These are phyloP conservation scores for Meriones psammophilus DNA, from an alignment of 2,797 vertebrate genomes.

Conservation along the genomic window DNA sequence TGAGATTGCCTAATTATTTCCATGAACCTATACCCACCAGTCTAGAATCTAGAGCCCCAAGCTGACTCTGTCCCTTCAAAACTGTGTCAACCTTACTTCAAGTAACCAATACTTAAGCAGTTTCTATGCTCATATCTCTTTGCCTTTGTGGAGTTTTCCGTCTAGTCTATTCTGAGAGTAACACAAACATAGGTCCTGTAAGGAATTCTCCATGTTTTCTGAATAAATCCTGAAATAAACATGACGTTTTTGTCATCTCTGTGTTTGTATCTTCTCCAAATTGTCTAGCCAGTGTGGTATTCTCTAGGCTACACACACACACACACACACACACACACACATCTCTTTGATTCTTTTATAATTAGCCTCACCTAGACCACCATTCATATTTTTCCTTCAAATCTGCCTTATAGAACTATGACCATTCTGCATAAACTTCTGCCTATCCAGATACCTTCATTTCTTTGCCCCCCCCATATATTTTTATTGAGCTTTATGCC, in stretches of 20 bases:
- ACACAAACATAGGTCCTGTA: background rate
- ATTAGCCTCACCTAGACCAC: background rate
- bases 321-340: background rate
- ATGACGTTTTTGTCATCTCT: background rate
- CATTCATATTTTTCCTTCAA: constrained; percentile 9
- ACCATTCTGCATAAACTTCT: background rate
- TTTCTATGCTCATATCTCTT: background rate
- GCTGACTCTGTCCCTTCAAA: background rate
- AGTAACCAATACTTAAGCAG: background rate
- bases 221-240: background rate
- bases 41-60: background rate
- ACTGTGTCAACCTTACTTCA: background rate
- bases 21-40: background rate
- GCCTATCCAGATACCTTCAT: background rate
- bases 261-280: background rate
- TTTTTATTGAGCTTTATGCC: background rate
- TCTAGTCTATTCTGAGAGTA: background rate
- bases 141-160: background rate
- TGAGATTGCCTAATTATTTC: background rate
- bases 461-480: background rate
- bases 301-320: no score
- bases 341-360: constrained; percentile 25
- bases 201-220: background rate
- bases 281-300: background rate
- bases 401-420: background rate